Percentiles rank a stretch among this genome's conserved stretches.
phyloP scores from a whole-genome alignment of 2,888 invertebrate species.

The Tipula confusa region DNA sequence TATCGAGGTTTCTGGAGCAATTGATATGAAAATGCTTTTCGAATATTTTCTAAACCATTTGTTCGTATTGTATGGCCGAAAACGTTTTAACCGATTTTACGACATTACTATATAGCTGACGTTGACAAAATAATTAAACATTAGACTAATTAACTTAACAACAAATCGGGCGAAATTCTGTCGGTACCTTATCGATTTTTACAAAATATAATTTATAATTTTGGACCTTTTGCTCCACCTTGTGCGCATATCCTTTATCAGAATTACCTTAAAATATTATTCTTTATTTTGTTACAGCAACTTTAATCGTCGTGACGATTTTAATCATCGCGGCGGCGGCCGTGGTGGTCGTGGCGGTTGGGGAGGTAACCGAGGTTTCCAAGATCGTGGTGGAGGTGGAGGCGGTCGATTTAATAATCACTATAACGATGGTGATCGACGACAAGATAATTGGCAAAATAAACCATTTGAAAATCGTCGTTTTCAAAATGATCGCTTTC shows the following conservation, averaged over 20 bases:
- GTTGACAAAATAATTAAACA: background rate
- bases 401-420: conserved; percentile 35
- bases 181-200: background rate
- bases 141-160: background rate
- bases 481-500: conserved; percentile 36
- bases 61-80: too few relatives aligned
- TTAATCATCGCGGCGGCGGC: conserved; percentile 27
- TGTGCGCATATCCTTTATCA: background rate
- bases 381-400: background rate
- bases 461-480: conserved; percentile 33
- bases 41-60: too few relatives aligned
- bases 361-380: background rate
- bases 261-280: background rate
- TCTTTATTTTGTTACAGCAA: conserved; percentile 5
- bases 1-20: too few relatives aligned
- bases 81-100: background rate
- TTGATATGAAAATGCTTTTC: too few relatives aligned
- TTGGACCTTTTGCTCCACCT: background rate
- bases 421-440: conserved; percentile 34
- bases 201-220: background rate
- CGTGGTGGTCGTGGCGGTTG: conserved; percentile 4
- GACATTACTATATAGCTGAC: background rate
- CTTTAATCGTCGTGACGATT: background rate
- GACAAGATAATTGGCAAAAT: conserved; percentile 34
- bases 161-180: background rate